Conservation (phyloP, 2,797 vertebrate species). For the Natrix natrix region DNA sequence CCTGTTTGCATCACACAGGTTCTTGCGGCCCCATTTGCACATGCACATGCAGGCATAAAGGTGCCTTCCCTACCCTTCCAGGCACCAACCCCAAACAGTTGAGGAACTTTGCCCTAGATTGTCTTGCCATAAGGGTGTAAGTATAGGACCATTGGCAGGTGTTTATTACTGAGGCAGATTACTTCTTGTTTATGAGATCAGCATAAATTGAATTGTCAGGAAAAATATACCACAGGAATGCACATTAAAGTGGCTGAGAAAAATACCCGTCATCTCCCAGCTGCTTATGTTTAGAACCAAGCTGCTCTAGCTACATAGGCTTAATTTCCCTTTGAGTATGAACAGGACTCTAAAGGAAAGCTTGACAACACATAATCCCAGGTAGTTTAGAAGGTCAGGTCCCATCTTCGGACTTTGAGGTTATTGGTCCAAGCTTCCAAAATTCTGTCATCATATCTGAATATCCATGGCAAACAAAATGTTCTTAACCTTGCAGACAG, state of each 20-base stretch:
- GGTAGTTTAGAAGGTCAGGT: neutral
- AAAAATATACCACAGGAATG: neutral
- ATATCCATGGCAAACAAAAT: neutral
- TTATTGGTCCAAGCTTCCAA: neutral
- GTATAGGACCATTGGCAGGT: neutral
- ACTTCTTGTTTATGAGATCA: neutral
- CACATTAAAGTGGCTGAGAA: neutral
- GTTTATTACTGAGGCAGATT: neutral
- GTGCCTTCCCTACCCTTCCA: too few relatives aligned
- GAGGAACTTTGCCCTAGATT: neutral
- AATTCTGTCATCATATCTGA: neutral
- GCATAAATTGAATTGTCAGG: neutral
- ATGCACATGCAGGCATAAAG: too few relatives aligned
- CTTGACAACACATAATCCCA: neutral
- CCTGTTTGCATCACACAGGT: too few relatives aligned
- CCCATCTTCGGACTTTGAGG: neutral
- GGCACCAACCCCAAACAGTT: neutral
- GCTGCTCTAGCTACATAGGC: neutral
- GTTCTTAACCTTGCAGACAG: conserved; percentile 7
- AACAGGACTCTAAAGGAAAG: neutral
- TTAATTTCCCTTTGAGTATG: neutral
- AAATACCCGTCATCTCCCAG: neutral
- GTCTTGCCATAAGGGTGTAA: neutral
- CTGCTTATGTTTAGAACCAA: neutral
- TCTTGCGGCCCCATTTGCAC: too few relatives aligned